Base-by-base conservation (phyloP, 2,113 vertebrate genomes). In the Synchiropus splendidus region DNA sequence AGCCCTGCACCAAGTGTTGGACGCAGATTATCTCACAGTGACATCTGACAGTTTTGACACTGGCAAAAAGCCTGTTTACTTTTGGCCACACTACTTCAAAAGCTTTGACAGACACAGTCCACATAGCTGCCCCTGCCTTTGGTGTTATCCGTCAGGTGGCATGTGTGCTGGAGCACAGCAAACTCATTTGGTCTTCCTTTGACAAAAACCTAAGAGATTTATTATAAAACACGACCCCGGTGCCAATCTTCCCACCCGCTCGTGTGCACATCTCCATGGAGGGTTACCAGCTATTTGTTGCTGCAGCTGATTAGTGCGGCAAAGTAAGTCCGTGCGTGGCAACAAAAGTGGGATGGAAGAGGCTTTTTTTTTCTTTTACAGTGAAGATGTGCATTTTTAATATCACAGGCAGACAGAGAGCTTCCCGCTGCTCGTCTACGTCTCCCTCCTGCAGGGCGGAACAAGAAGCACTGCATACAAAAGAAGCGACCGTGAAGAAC, bases 191-290 rank as follows among this genome's bases (percentile, higher is more conserved):
- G 37, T 63, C 54, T 60, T 61, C 71, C 51, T 58, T 65, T 55
- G 27, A 77, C 52, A 63, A 72, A 72, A 61, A 42, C 67, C 46
- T 40, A 16, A 61, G 70, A 72, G 58, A 62, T 75, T 69, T 69
- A 73, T 71, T 69, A 75, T 27, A 75, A 74, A 70, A 69, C 55
- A 59, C 61, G 46, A 35, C 15, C 57, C 37, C n/a, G 35, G 31
- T 36, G 41, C 16, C 27, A 58, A 56, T 18, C 9, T 21, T 21
- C 48, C 18, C 16, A 15, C 17, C 17, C 35, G 21, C 21, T 27
- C 21, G 21, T 8, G 4, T 8, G 21, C 21, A 27, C 21, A 27
- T 27, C 4, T 27, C 21, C 21, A 8, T 27, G 21, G 21, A 27
- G 21, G 8, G 21, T 27, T n/a, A n/a, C n/a, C 62, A 67, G 54